A percentile compares a stretch with the other conserved stretches of the same genome.
phyloP scores from a whole-genome alignment of 1,140 invertebrate genomes.

The Arctopsyche grandis region DNA sequence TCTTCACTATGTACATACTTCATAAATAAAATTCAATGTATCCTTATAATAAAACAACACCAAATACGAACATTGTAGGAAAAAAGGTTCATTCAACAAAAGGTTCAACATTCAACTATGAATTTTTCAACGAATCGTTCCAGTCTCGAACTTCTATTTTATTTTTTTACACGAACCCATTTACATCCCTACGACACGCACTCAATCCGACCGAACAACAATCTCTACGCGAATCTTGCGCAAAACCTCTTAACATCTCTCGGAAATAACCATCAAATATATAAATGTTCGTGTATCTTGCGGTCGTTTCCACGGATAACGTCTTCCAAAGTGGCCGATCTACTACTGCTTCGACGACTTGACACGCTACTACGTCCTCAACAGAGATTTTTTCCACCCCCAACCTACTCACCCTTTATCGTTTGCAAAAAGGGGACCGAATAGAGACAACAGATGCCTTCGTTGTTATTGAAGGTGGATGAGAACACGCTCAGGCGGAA shows the following conservation, averaged over 20 bases:
- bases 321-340: slow-evolving; percentile 16
- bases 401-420: too few relatives aligned
- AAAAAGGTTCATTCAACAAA: too few relatives aligned
- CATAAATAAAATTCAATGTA: too few relatives aligned
- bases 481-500: neutral
- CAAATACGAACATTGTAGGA: too few relatives aligned
- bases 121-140: neutral
- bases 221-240: neutral
- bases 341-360: slow-evolving; percentile 9
- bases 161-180: neutral
- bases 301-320: neutral
- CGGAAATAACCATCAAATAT: neutral
- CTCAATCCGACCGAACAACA: neutral
- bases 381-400: neutral
- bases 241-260: neutral
- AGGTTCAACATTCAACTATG: too few relatives aligned
- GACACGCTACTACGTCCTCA: neutral
- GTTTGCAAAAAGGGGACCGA: too few relatives aligned
- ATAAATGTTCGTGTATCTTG: neutral
- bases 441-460: neutral
- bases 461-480: neutral
- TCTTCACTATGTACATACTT: too few relatives aligned
- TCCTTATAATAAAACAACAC: too few relatives aligned
- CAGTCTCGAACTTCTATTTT: neutral
- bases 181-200: neutral